Conservation (phyloP, 2,888 invertebrate genomes). For the Dicycla oo region DNA sequence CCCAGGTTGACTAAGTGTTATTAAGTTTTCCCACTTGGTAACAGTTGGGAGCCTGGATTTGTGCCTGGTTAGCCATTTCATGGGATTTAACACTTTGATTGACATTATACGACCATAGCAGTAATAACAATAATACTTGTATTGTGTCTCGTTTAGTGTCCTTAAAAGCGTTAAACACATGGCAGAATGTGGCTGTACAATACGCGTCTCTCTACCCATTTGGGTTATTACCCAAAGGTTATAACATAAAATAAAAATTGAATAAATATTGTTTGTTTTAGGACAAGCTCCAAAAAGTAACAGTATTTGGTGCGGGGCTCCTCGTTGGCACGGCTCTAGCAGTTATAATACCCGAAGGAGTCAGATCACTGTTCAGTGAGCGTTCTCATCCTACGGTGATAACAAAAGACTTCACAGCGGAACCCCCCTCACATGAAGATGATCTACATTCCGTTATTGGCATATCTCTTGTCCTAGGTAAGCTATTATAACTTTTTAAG, state of each 20-base stretch:
- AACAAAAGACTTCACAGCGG: conserved; percentile 82
- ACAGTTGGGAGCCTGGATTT: background rate
- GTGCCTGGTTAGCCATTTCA: background rate
- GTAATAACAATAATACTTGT: too few relatives aligned
- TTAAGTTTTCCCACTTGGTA: background rate
- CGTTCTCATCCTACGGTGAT: conserved; percentile 74
- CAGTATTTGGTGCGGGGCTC: conserved; percentile 98
- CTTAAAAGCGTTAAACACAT: too few relatives aligned
- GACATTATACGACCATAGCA: too few relatives aligned
- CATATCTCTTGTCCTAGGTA: conserved; percentile 96
- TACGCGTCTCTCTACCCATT: background rate
- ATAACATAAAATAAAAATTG: background rate
- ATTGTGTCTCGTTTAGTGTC: too few relatives aligned
- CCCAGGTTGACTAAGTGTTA: background rate
- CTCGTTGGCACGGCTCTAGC: conserved; percentile 99
- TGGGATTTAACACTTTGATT: background rate
- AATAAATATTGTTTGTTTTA: conserved; percentile 80
- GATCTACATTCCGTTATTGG: conserved; percentile 96
- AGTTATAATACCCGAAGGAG: conserved; percentile 99
- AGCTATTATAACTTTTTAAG: conserved; percentile 42
- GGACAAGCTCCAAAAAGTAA: conserved; percentile 98
- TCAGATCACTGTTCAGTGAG: conserved; percentile 93
- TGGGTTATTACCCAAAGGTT: background rate
- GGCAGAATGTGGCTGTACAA: background rate
- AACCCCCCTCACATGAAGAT: conserved; percentile 79